Percentiles rank a stretch among this genome's conserved stretches.
Evolutionary conservation across 2,797 vertebrate genomes (phyloP).

Genomic region (Clarias platycephalus): DNA sequence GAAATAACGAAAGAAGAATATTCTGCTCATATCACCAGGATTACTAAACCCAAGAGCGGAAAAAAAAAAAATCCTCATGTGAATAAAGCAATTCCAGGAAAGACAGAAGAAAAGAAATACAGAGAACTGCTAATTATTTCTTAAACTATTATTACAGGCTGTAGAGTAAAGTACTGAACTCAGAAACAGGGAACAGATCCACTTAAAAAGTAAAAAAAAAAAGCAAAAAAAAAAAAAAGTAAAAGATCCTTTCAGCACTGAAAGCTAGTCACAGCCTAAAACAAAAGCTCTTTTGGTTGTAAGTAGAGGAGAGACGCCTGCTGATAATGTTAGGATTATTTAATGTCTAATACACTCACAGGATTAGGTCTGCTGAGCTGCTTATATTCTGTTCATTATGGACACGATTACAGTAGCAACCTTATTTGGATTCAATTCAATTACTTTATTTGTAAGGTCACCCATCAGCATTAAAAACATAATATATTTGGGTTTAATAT

Average conservation of each 20-base stretch:
- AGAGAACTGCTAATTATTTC: neutral
- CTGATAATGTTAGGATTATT: constrained; percentile 25
- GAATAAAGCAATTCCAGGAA: neutral
- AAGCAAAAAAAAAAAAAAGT: too few species aligned
- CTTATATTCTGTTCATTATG: constrained; percentile 37
- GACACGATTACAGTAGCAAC: constrained; percentile 29
- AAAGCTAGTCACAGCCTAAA: neutral
- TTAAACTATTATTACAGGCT: neutral
- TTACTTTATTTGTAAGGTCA: constrained; percentile 23
- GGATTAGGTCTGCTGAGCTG: constrained; percentile 28
- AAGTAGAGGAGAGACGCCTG: constrained; percentile 3
- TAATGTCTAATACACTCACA: constrained; percentile 31
- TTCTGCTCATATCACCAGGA: neutral
- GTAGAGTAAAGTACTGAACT: neutral
- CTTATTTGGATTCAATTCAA: constrained; percentile 38
- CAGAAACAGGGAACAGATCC: neutral
- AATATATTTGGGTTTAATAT: neutral
- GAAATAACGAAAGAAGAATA: too few species aligned
- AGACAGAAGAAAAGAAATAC: neutral
- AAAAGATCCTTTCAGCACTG: neutral
- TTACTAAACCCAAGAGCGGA: neutral
- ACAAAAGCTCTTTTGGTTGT: neutral
- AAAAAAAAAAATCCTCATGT: neutral
- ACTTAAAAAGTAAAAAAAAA: neutral
- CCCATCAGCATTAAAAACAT: constrained; percentile 31